Percentiles rank a stretch among this genome's conserved stretches.
Conservation (phyloP, 53 echinoderm and acorn worm genomes). For the Henricia sp. region DNA sequence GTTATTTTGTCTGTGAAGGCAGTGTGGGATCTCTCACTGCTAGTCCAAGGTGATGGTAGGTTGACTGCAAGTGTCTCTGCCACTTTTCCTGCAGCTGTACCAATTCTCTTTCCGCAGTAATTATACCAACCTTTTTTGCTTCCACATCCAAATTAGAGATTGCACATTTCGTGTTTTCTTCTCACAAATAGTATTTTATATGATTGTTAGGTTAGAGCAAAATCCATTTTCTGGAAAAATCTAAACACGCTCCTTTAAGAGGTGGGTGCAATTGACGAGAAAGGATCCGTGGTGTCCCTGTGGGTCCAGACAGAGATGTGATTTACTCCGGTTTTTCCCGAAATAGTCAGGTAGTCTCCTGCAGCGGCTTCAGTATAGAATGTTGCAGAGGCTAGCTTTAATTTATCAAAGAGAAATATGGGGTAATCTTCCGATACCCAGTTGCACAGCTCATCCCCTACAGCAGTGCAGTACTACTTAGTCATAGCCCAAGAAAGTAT, state of each 20-base stretch:
- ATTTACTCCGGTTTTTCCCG: background rate
- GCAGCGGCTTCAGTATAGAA: background rate
- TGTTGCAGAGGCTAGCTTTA: background rate
- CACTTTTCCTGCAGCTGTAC: background rate
- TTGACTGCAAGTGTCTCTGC: background rate
- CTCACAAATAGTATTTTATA: too few species aligned
- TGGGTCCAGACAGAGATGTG: background rate
- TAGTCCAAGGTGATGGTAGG: background rate
- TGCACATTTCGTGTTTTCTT: too few species aligned
- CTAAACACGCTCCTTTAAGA: background rate
- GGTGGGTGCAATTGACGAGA: background rate
- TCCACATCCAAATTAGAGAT: too few species aligned
- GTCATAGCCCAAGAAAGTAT: background rate
- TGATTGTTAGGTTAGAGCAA: too few species aligned
- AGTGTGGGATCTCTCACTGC: too few species aligned
- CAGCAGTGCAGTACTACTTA: background rate
- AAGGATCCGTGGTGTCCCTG: background rate
- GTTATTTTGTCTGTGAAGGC: background rate
- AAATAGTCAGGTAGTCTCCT: background rate
- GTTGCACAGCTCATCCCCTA: slow-evolving; percentile 1
- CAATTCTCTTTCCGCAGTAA: background rate
- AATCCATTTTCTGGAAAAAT: background rate
- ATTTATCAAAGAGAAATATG: background rate
- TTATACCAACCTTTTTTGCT: too few species aligned
- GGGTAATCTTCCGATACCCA: background rate